Conservation (phyloP, 2,888 invertebrate species). For the Pachymerium ferrugineum region DNA sequence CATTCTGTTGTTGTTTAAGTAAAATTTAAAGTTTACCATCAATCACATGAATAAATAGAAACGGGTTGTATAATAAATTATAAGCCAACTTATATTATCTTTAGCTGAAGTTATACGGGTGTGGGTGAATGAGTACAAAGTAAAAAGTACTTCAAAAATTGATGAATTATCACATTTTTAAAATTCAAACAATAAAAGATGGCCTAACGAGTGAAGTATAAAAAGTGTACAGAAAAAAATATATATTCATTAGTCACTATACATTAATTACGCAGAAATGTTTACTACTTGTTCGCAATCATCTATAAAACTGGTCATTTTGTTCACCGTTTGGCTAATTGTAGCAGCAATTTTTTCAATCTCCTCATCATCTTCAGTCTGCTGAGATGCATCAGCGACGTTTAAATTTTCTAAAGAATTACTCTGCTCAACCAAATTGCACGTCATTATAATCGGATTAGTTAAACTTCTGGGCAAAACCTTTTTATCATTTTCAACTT, state of each 20-base stretch:
- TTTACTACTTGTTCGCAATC: neutral
- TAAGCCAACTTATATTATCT: neutral
- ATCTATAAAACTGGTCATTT: neutral
- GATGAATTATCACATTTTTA: neutral
- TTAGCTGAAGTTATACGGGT: neutral
- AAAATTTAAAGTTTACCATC: too few species aligned
- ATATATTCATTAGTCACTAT: neutral
- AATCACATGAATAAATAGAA: neutral
- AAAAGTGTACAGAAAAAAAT: neutral
- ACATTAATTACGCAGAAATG: neutral
- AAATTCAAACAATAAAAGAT: neutral
- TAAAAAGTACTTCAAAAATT: neutral
- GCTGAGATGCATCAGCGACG: neutral
- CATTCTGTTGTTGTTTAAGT: too few species aligned
- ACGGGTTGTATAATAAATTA: neutral
- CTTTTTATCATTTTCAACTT: neutral
- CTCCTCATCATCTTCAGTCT: neutral
- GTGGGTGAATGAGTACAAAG: conserved; percentile 3
- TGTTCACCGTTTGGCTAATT: neutral
- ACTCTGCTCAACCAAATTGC: neutral
- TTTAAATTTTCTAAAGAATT: neutral
- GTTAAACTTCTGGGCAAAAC: neutral
- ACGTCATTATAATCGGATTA: neutral
- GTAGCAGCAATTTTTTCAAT: neutral
- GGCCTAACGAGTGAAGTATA: neutral